Conservation (phyloP, 2,888 invertebrate species). For the Epinotia demarniana region DNA sequence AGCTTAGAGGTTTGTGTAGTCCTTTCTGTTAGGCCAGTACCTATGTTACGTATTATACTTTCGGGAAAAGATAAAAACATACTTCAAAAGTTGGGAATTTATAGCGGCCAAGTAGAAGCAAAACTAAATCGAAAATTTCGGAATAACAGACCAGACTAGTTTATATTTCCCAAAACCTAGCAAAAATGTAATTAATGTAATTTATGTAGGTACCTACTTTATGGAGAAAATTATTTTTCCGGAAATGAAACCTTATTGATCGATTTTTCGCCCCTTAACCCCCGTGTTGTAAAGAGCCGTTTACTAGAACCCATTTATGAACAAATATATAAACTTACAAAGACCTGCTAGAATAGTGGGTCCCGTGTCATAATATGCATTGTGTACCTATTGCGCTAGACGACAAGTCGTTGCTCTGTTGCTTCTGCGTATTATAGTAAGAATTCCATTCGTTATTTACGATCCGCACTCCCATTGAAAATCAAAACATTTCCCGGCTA, state of each 20-base stretch:
- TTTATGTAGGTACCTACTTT: too few species aligned
- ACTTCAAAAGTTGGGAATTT: conserved; percentile 14
- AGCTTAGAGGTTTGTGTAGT: not conserved
- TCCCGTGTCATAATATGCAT: not conserved
- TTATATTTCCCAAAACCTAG: not conserved
- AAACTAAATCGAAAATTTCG: conserved; percentile 9
- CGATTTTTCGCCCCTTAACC: too few species aligned
- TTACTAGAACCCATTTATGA: too few species aligned
- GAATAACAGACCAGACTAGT: not conserved
- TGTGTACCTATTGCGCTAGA: not conserved
- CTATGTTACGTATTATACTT: not conserved
- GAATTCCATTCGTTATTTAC: conserved; percentile 29
- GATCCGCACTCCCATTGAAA: conserved; percentile 25
- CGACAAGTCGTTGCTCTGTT: conserved; percentile 11
- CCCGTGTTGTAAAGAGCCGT: too few species aligned
- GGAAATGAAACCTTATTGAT: not conserved
- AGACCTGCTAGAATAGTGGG: not conserved
- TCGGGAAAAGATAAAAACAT: conserved; percentile 11
- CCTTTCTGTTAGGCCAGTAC: not conserved
- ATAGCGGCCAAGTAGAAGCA: not conserved
- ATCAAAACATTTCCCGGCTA: conserved; percentile 41
- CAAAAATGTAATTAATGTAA: not conserved
- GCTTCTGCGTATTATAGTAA: conserved; percentile 1
- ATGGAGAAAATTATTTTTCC: too few species aligned
- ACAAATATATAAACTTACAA: not conserved